A percentile compares a stretch with the other conserved stretches of the same genome.
phyloP scores from a whole-genome alignment of 2,888 invertebrate species.

The Drosophila lutescens region DNA sequence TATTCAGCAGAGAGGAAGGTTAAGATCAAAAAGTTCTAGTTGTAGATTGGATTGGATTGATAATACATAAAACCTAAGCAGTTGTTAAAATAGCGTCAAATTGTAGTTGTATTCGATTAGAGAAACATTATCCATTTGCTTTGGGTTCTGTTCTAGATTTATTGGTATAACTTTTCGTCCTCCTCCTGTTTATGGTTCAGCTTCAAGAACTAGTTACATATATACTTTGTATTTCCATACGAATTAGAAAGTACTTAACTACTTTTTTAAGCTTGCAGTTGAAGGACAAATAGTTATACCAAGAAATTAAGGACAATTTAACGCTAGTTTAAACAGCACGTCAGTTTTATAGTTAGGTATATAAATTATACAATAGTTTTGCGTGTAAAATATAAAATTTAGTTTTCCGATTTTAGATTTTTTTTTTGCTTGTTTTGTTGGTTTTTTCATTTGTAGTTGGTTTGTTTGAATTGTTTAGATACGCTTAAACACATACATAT shows the following conservation, averaged over 20 bases:
- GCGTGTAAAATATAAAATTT: conserved; percentile 79
- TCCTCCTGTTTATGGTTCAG: conserved; percentile 45
- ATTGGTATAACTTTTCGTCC: conserved; percentile 17
- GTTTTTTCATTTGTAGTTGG: conserved; percentile 30
- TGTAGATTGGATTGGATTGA: conserved; percentile 38
- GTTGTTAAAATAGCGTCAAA: conserved; percentile 59
- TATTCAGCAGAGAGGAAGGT: conserved; percentile 61
- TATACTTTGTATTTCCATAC: conserved; percentile 76
- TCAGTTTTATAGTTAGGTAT: conserved; percentile 69
- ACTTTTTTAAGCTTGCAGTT: no score
- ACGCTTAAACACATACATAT: conserved; percentile 50
- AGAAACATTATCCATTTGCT: conserved; percentile 51
- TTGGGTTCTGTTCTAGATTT: conserved; percentile 23
- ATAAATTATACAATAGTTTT: conserved; percentile 71
- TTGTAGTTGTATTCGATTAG: conserved; percentile 47
- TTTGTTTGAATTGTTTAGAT: conserved; percentile 33
- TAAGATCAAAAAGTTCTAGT: conserved; percentile 36
- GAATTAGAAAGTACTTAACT: no score
- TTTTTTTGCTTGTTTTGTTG: conserved; percentile 13
- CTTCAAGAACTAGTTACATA: conserved; percentile 80
- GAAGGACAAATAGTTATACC: no score
- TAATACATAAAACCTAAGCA: conserved; percentile 59
- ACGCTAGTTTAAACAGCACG: no score
- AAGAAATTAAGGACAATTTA: no score
- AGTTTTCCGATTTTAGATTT: conserved; percentile 42